Base-by-base conservation (phyloP, 1,140 invertebrate species). In the Agrilus planipennis region DNA sequence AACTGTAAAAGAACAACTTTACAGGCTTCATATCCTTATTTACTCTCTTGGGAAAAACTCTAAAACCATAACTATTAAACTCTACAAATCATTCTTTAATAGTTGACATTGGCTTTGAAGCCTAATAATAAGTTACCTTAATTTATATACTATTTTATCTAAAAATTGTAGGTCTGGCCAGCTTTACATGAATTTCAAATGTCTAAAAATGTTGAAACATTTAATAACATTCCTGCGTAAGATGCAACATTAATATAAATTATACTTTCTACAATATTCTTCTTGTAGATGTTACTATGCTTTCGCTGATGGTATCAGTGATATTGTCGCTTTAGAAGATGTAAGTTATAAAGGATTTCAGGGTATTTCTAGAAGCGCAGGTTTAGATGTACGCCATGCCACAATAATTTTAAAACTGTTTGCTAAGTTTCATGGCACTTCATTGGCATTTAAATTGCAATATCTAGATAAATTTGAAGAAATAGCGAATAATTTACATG, bases 301-400 rank as follows among this genome's bases (percentile, higher is more conserved):
- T 1, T 47, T 69, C 17, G 58, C 55, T 6, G 77, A 82, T 58
- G 79, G 77, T 0, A 41, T 61, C 25, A 70, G 79, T 53, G 79
- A 81, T 54, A 79, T 74, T 27, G 58, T 84, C 7, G 72, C 68
- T 17, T 45, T 84, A 3, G 72, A 80, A 64, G 77, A 83, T 59
- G 67, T 76, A 1, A 64, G 62, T 12, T 47, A 63, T 23, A 49
- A 68, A 14, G 69, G 71, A 23, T 84, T 68, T 55, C 52, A 50
- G 20, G 51, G 60, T 21, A 56, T 68, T 4, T 51, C 63, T 2
- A 58, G 75, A 34, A 67, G 72, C 50, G 59, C 62, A 46, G 71
- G 64, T 2, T 57, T 78, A 10, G 65, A 73, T 49, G 56, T 64
- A 6, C 49, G 64, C 1, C 66, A 75, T 42, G 68, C 66, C 32